Percentiles rank a stretch among this genome's conserved stretches.
These are phyloP conservation scores for Acanthoscelides obtectus DNA, from an alignment of 2,888 invertebrate species.

Conservation along the genomic window DNA sequence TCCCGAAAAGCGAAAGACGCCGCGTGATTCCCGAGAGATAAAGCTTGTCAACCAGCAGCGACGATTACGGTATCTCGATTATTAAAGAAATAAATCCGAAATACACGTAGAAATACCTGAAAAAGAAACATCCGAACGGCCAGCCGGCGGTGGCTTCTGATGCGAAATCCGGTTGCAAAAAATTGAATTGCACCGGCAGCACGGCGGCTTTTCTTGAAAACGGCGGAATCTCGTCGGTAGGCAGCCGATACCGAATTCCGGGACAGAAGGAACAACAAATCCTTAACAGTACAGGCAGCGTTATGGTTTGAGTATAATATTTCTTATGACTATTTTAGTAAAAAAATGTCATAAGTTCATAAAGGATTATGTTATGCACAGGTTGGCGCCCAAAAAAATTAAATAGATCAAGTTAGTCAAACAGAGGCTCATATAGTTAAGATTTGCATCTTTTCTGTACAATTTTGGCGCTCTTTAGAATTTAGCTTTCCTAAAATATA, in stretches of 20 bases:
- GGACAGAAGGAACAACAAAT: not conserved
- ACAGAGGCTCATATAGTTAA: no score
- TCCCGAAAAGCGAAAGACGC: not conserved
- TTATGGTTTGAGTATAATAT: no score
- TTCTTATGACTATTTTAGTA: no score
- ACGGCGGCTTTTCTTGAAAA: not conserved
- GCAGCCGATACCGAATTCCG: not conserved
- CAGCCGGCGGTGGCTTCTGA: not conserved
- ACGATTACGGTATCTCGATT: not conserved
- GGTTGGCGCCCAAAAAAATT: no score
- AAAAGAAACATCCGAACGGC: not conserved
- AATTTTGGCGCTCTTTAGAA: no score
- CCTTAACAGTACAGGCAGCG: not conserved
- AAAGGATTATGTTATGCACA: no score
- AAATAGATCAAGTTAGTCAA: no score
- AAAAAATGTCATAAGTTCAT: no score
- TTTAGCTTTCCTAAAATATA: no score
- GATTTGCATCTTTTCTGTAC: no score
- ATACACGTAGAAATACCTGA: not conserved
- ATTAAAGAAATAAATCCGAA: not conserved
- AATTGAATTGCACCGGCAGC: not conserved
- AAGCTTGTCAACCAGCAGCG: not conserved
- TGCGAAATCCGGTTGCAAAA: not conserved
- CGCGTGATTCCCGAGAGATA: not conserved
- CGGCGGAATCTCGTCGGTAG: not conserved